Base-by-base conservation (phyloP, 1,140 invertebrate genomes). In the Drosophila orosa region DNA sequence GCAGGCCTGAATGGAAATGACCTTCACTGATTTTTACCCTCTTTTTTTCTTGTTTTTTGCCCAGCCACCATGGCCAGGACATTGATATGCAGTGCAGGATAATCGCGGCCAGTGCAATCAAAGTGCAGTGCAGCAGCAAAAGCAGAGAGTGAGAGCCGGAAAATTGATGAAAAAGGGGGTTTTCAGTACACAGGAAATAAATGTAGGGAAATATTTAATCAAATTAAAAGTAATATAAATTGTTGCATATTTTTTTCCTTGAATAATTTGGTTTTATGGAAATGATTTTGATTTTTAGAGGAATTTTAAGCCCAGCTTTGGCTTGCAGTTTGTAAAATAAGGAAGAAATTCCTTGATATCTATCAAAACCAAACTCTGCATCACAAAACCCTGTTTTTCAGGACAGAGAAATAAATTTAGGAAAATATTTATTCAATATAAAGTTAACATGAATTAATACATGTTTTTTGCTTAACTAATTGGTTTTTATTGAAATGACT, bases 41-140 rank as follows among this genome's bases (percentile, higher is more conserved):
- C 33, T 65, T 48, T 57, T 12, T 2, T 15, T 52, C 12, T 48
- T 0, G 45, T 25, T 47, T 27, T 29, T 22, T 10, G 0, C 3
- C 6, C 17, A 45, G 48, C 44, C 27, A 35, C 29, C 25, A 24
- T 48, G 33, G 42, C 39, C 79, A 82, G 83, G 79, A 80, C 83
- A 86, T 86, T 86, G 83, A 86, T 86, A 86, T 86, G 83, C 84
- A 86, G 73, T 73, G 71, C 80, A 78, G 83, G 83, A 87, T 86
- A 86, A 86, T 87, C 83, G 83, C 79, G 59, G 76, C 42, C 75
- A 86, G 75, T 86, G 83, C 83, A 86, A 86, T 86, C 78, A 86
- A 89, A 87, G 83, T 86, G 83, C 83, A 86, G 62, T 78, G 80
- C 62, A 63, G 44, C 69, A 24, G 54, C 35, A 66, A 42, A 50